Percentiles rank a stretch among this genome's conserved stretches.
phyloP scores from a whole-genome alignment of 2,797 vertebrate species.

The Lithobates pipiens region DNA sequence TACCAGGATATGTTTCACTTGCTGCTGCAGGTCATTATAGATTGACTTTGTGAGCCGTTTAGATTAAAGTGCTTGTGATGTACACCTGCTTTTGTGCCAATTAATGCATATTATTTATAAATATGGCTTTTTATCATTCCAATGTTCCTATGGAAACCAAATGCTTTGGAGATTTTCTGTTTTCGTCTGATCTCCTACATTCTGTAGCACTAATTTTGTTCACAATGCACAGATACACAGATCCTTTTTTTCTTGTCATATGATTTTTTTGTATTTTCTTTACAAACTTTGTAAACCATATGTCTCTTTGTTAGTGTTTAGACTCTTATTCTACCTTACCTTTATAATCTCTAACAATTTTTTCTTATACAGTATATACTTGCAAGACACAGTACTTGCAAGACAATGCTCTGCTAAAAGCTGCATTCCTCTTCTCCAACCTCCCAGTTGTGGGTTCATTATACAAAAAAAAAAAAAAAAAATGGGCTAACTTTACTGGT shows the following conservation, averaged over 20 bases:
- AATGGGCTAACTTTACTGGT: too few species aligned
- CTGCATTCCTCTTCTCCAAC: too few species aligned
- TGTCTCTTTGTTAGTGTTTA: neutral
- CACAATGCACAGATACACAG: conserved; percentile 8
- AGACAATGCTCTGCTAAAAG: too few species aligned
- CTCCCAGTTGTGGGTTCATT: too few species aligned
- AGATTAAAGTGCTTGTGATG: conserved; percentile 17
- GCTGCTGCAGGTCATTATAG: neutral
- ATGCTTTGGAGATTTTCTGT: conserved; percentile 42
- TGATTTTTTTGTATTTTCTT: neutral
- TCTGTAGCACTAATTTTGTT: conserved; percentile 14
- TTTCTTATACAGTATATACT: neutral
- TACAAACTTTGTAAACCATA: neutral
- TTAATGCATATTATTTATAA: conserved; percentile 50
- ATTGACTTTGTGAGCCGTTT: neutral
- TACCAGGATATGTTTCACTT: neutral
- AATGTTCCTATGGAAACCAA: conserved; percentile 55
- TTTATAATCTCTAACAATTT: neutral
- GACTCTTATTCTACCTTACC: neutral
- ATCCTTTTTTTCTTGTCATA: neutral
- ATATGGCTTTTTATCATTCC: conserved; percentile 40
- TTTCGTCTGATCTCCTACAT: conserved; percentile 38
- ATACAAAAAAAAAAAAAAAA: too few species aligned
- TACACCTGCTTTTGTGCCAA: conserved; percentile 14
- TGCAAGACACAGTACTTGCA: too few species aligned